Evolutionary conservation across 2,113 vertebrate species (phyloP).

Genomic region (Dolichotis patagonum): DNA sequence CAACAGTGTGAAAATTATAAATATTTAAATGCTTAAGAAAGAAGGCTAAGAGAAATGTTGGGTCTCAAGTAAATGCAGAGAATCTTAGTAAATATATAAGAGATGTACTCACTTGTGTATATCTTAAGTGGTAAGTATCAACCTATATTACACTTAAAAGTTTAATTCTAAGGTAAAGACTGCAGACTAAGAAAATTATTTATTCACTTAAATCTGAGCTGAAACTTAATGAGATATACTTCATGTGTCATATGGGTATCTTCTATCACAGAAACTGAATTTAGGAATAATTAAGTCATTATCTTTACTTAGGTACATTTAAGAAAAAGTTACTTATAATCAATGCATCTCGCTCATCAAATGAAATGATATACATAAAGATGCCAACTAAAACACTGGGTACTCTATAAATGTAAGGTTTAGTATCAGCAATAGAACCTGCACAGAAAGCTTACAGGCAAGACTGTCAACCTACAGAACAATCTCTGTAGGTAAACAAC

Average conservation of each 20-base stretch:
- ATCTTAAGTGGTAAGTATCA: constrained; percentile 1
- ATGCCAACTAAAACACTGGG: neutral
- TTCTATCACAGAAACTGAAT: neutral
- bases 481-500: neutral
- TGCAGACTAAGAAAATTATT: neutral
- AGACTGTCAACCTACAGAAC: neutral
- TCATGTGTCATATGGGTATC: neutral
- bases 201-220: neutral
- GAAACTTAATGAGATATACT: constrained; percentile 29
- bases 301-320: neutral
- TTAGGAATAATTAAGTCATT: neutral
- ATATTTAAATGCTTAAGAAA: neutral
- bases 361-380: neutral
- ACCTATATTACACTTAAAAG: neutral
- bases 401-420: neutral
- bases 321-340: neutral
- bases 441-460: neutral
- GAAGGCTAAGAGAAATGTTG: neutral
- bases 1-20: neutral
- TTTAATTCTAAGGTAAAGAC: constrained; percentile 7
- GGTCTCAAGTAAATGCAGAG: neutral
- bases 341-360: constrained; percentile 32
- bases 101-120: neutral
- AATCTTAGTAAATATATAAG: neutral
- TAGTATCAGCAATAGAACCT: neutral